Conservation (phyloP, 2,888 invertebrate genomes). For the Blera fallax region DNA sequence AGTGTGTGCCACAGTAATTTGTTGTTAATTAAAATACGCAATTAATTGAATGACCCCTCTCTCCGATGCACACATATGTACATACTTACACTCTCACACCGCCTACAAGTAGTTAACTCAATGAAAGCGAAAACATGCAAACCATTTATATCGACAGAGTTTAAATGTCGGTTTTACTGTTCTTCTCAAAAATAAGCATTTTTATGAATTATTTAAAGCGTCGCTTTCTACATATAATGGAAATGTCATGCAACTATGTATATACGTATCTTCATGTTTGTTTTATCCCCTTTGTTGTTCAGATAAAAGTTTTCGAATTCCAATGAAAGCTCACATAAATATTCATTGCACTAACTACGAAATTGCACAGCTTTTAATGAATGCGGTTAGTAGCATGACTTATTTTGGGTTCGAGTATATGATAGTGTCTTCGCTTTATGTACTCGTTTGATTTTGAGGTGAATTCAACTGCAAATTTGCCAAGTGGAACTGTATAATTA, state of each 20-base stretch:
- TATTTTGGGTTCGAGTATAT: not conserved
- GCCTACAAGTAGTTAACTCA: not conserved
- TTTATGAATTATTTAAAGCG: constrained; percentile 13
- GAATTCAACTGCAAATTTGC: constrained; percentile 43
- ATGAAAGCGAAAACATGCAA: not conserved
- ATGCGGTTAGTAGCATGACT: not conserved
- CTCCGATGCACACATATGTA: too few relatives aligned
- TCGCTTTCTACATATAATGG: not conserved
- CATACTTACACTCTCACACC: not conserved
- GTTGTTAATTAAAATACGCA: not conserved
- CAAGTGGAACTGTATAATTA: constrained; percentile 77
- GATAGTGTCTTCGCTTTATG: not conserved
- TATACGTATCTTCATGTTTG: not conserved
- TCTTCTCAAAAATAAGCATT: not conserved
- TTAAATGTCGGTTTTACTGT: constrained; percentile 15
- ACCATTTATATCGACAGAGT: not conserved
- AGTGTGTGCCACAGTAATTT: not conserved
- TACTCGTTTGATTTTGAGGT: not conserved
- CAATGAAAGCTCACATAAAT: not conserved
- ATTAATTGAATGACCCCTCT: not conserved
- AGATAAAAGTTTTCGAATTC: not conserved
- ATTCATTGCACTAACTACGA: not conserved
- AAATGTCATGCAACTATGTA: not conserved
- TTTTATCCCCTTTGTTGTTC: not conserved
- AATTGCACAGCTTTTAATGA: not conserved